Base-by-base conservation (phyloP, 2,797 vertebrate species). In the Sciurus carolinensis region DNA sequence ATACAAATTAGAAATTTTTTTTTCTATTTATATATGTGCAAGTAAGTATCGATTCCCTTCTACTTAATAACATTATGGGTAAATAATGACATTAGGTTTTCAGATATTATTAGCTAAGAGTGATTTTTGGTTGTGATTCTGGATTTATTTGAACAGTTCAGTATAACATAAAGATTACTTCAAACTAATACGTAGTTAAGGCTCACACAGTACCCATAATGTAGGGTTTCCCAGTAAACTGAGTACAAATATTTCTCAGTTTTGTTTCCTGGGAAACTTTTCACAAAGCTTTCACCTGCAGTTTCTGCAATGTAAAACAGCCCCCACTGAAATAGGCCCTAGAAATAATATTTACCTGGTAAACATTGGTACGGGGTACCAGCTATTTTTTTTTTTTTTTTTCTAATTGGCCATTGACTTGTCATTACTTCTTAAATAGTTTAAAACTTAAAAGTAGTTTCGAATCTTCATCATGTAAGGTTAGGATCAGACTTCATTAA, bases 241-340 rank as follows among this genome's bases (percentile, higher is more conserved):
- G 8, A 66, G 47, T 28, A 75, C 50, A 80, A 50, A 81, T 67
- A 80, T 75, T 36, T 47, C 14, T 80, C 17, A 10, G 7, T 5
- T 80, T 33, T 84, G 1, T 73, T 79, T 66, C 3, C 28, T 88
- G 7, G 9, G n/a, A 14, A 47, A 33, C 5, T 57, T 67, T 42
- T 50, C 33, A 59, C 22, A 73, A 57, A 84, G 9, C 9, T 72
- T 57, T 50, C 54, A 42, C 33, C 30, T n/a, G 36, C 39, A 80
- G 1, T 30, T 54, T n/a, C 3, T 24, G 26, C 26, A 17, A 30
- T 67, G 44, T 22, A 20, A 66, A 83, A 77, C 54, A 75, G 26
- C 11, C 50, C 0, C 42, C 11, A 3, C 12, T 47, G 30, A 13
- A 8, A 8, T 15, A n/a, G 22, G 2, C 3, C 8, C 66, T 5